A percentile compares a stretch with the other conserved stretches of the same genome.
These are phyloP conservation scores for Hemibagrus guttatus DNA, from an alignment of 2,797 vertebrate genomes.

Conservation along the genomic window DNA sequence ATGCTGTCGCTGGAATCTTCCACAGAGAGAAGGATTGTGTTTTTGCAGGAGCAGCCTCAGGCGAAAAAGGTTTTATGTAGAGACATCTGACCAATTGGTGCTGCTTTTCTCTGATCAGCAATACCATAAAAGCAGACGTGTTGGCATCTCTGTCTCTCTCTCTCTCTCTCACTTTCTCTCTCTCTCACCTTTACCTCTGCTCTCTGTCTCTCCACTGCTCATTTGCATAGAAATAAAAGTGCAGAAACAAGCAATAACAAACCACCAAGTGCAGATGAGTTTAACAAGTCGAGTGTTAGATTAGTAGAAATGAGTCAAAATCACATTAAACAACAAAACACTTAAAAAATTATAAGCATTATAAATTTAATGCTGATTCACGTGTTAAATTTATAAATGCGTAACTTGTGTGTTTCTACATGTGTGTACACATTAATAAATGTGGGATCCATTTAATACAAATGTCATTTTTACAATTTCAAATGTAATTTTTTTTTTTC, in stretches of 20 bases:
- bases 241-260: slow-evolving; percentile 30
- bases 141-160: slow-evolving; percentile 23
- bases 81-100: slow-evolving; percentile 39
- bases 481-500: not conserved
- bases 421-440: no score
- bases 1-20: slow-evolving; percentile 19
- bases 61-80: not conserved
- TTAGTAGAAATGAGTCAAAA: not conserved
- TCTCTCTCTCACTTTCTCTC: not conserved
- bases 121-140: slow-evolving; percentile 39
- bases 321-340: not conserved
- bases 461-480: not conserved
- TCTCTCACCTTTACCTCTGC: slow-evolving; percentile 20
- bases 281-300: not conserved
- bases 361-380: not conserved
- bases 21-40: not conserved
- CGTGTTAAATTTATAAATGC: no score
- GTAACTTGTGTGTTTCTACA: no score
- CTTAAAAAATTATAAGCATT: no score
- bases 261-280: not conserved
- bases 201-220: not conserved
- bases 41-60: slow-evolving; percentile 3
- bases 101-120: slow-evolving; percentile 39
- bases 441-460: not conserved
- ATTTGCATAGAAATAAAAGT: slow-evolving; percentile 5